These are phyloP conservation scores for Lateolabrax maculatus DNA, from an alignment of 2,797 vertebrate species.

Conservation along the genomic window DNA sequence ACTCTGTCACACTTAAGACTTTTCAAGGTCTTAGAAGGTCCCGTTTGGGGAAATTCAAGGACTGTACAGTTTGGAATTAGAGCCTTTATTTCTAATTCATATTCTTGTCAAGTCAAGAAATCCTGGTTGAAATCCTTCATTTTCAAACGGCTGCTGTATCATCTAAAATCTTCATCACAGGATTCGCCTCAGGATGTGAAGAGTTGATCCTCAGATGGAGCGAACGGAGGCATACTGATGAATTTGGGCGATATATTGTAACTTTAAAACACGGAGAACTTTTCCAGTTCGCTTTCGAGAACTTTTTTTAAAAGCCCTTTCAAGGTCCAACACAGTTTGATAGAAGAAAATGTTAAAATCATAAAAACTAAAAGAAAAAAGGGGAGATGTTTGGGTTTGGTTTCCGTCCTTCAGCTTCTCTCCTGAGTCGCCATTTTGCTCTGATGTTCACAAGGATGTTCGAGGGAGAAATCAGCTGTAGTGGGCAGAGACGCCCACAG, in stretches of 20 bases:
- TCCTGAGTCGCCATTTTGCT: conserved; percentile 30
- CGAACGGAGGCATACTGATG: neutral
- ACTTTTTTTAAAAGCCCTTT: neutral
- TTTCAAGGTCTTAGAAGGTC: conserved; percentile 18
- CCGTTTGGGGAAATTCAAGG: conserved; percentile 6
- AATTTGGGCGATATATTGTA: neutral
- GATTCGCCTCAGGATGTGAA: conserved; percentile 28
- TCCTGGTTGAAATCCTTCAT: conserved; percentile 26
- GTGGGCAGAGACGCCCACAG: conserved; percentile 72
- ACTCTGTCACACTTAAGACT: neutral
- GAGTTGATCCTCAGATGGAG: conserved; percentile 17
- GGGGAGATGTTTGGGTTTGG: neutral
- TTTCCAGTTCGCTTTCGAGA: neutral
- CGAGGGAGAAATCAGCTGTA: conserved; percentile 16
- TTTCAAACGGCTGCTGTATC: conserved; percentile 26
- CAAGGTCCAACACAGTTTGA: neutral
- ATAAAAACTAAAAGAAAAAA: neutral
- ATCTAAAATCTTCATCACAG: conserved; percentile 37
- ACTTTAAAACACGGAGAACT: conserved; percentile 17
- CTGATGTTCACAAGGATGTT: conserved; percentile 13
- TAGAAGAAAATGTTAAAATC: neutral
- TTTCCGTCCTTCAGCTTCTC: neutral
- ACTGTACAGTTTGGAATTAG: neutral
- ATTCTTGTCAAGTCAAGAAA: conserved; percentile 18
- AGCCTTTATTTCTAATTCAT: conserved; percentile 43